Conservation (phyloP, 2,113 vertebrate species). For the Nibea albiflora region DNA sequence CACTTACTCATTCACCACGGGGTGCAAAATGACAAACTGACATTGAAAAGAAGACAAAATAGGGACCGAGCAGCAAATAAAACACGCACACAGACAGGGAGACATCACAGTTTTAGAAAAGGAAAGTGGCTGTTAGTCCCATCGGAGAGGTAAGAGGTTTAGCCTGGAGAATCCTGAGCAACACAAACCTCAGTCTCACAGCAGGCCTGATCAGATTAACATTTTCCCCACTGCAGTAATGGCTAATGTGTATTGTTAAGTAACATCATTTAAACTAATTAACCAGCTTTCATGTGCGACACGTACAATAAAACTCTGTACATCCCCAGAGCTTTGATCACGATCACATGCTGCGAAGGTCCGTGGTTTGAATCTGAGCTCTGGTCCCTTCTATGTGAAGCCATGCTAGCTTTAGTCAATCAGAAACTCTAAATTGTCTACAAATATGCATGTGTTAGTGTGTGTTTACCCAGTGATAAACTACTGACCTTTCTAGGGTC, state of each 20-base stretch:
- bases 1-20: constrained; percentile 12
- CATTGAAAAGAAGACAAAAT: constrained; percentile 1
- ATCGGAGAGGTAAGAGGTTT: constrained; percentile 63
- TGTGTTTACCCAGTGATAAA: constrained; percentile 35
- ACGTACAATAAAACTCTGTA: neutral
- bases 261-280: constrained; percentile 4
- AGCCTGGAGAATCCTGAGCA: constrained; percentile 51
- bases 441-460: constrained; percentile 32
- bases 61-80: neutral
- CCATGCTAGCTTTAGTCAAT: constrained; percentile 40
- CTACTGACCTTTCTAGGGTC: constrained; percentile 31
- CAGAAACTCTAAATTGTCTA: constrained; percentile 49
- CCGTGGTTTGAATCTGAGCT: neutral
- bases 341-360: neutral
- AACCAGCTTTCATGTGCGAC: neutral
- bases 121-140: constrained; percentile 47
- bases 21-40: neutral
- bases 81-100: neutral
- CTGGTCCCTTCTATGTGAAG: neutral
- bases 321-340: neutral
- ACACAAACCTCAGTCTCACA: constrained; percentile 47
- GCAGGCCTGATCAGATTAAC: constrained; percentile 62
- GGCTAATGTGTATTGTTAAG: constrained; percentile 18
- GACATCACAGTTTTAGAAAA: constrained; percentile 28
- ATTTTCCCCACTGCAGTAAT: constrained; percentile 8